phyloP scores from a whole-genome alignment of 2,888 invertebrate species.

The Eupithecia subumbrata region DNA sequence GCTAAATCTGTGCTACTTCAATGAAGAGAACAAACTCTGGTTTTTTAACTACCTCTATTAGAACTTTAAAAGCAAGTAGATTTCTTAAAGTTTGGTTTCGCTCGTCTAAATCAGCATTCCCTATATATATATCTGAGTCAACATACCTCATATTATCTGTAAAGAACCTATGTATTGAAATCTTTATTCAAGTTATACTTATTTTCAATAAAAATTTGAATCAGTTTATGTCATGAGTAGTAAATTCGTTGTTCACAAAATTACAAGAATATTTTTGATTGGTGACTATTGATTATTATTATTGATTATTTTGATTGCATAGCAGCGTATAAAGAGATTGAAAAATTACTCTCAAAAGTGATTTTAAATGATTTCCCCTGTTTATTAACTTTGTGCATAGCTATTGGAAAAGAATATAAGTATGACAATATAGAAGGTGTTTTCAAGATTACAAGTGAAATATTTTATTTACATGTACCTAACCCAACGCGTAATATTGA shows the following conservation, averaged over 20 bases:
- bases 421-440: not conserved
- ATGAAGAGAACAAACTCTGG: not conserved
- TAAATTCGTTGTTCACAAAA: slow-evolving; percentile 37
- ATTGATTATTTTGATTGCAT: no score
- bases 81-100: not conserved
- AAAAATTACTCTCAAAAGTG: not conserved
- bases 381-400: not conserved
- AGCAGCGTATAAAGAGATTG: slow-evolving; percentile 14
- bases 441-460: not conserved
- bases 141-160: not conserved
- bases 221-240: not conserved
- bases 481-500: slow-evolving; percentile 40
- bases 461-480: slow-evolving; percentile 9
- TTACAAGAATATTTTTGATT: slow-evolving; percentile 15
- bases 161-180: not conserved
- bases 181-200: not conserved
- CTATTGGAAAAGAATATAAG: not conserved
- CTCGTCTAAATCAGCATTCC: no score
- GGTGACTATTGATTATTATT: no score
- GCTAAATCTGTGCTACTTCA: not conserved
- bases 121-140: not conserved
- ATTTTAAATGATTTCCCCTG: not conserved
- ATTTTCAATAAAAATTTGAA: not conserved
- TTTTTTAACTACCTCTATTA: not conserved
- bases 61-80: not conserved